These are phyloP conservation scores for Tachypleus tridentatus DNA, from an alignment of 1,140 invertebrate genomes.

Conservation along the genomic window DNA sequence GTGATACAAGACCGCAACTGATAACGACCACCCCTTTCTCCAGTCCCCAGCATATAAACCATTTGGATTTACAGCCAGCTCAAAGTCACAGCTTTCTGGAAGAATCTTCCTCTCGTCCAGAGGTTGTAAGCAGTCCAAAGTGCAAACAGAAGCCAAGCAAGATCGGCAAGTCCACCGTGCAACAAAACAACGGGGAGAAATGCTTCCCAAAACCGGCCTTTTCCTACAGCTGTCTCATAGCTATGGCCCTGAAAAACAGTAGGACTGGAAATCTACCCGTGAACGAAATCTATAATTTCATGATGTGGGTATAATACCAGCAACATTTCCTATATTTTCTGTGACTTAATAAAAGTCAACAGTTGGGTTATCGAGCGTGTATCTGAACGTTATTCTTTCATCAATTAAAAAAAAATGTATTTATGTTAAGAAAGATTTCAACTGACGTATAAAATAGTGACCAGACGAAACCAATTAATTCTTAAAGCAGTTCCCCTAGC, in stretches of 20 bases:
- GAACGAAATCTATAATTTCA: conserved; percentile 97
- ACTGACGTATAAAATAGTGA: too few species aligned
- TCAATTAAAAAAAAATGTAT: too few species aligned
- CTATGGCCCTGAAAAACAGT: conserved; percentile 94
- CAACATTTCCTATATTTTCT: too few species aligned
- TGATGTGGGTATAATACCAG: conserved; percentile 64
- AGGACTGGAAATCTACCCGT: conserved; percentile 85
- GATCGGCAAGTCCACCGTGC: conserved; percentile 27
- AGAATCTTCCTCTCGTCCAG: conserved; percentile 11
- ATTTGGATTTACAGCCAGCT: conserved; percentile 13
- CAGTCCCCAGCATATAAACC: conserved; percentile 23
- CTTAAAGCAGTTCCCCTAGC: too few species aligned
- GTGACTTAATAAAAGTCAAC: too few species aligned
- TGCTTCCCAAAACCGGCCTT: conserved; percentile 91
- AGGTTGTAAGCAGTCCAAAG: conserved; percentile 37
- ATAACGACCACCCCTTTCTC: conserved; percentile 20
- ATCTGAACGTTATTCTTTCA: too few species aligned
- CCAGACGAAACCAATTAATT: too few species aligned
- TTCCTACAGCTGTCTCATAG: conserved; percentile 94
- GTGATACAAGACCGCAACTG: not conserved
- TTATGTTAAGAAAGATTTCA: too few species aligned
- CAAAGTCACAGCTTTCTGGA: conserved; percentile 8
- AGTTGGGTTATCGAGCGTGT: too few species aligned
- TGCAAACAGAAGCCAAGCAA: conserved; percentile 30
- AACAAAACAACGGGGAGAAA: conserved; percentile 42